phyloP scores from a whole-genome alignment of 2,888 invertebrate species.

The Acanthococcus lagerstroemiae region DNA sequence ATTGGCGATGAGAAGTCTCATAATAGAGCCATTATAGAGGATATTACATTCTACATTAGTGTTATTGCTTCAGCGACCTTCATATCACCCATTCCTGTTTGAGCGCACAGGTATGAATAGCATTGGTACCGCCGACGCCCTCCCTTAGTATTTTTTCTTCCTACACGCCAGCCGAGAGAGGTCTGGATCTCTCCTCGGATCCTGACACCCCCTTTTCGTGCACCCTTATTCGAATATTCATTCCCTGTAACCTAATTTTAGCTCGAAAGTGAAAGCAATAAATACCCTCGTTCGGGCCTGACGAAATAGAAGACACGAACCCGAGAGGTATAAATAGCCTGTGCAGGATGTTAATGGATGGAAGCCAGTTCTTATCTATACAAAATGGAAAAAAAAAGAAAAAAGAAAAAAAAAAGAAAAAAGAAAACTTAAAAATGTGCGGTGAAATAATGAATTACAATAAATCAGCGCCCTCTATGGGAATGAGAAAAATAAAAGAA shows the following conservation, averaged over 20 bases:
- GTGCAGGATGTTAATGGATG: conserved; percentile 9
- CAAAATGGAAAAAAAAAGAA: not conserved
- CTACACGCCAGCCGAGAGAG: too few species aligned
- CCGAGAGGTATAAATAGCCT: not conserved
- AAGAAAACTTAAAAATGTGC: not conserved
- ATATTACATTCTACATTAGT: too few species aligned
- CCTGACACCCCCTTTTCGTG: too few species aligned
- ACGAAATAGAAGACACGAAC: not conserved
- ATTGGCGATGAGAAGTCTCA: too few species aligned
- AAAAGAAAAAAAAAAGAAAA: not conserved
- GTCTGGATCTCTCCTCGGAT: too few species aligned
- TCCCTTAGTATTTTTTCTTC: too few species aligned
- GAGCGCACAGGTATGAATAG: too few species aligned
- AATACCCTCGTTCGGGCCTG: not conserved
- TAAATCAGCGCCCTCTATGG: conserved; percentile 27
- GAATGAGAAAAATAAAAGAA: not conserved
- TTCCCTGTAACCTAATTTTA: not conserved
- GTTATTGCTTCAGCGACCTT: too few species aligned
- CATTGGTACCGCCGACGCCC: too few species aligned
- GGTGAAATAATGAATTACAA: conserved; percentile 17
- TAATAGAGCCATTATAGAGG: too few species aligned
- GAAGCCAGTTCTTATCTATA: conserved; percentile 6
- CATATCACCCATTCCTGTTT: too few species aligned
- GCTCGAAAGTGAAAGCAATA: conserved; percentile 2
- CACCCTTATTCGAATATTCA: too few species aligned